These are phyloP conservation scores for Drosophila kohkoa DNA, from an alignment of 1,140 invertebrate genomes.

Conservation along the genomic window DNA sequence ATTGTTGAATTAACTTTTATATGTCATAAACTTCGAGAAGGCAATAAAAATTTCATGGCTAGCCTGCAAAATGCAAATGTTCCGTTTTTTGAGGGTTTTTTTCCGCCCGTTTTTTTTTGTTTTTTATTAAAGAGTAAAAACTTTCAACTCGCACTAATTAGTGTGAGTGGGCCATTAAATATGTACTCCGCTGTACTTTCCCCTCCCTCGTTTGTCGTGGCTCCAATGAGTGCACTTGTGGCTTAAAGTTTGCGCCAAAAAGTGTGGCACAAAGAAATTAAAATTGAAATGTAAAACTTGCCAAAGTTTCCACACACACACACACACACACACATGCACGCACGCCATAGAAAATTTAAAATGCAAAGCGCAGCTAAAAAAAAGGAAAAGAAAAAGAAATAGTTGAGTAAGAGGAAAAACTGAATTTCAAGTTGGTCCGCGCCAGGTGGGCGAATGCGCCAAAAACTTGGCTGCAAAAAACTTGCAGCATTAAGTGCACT, in stretches of 20 bases:
- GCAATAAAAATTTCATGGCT: slow-evolving; percentile 62
- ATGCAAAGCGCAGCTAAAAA: slow-evolving; percentile 59
- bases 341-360: slow-evolving; percentile 62
- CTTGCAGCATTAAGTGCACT: slow-evolving; percentile 80
- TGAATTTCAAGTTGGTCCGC: slow-evolving; percentile 68
- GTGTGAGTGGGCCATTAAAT: slow-evolving; percentile 75
- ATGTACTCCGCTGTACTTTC: slow-evolving; percentile 33
- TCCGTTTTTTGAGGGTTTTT: neutral
- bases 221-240: slow-evolving; percentile 24
- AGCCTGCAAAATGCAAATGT: slow-evolving; percentile 52
- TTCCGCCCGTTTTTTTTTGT: too few relatives aligned
- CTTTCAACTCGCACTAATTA: slow-evolving; percentile 64
- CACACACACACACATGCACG: slow-evolving; percentile 4
- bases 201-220: neutral
- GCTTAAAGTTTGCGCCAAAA: slow-evolving; percentile 70
- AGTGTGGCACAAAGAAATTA: slow-evolving; percentile 67
- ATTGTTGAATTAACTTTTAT: slow-evolving; percentile 73
- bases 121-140: slow-evolving; percentile 52
- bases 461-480: slow-evolving; percentile 59
- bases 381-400: slow-evolving; percentile 14
- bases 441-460: slow-evolving; percentile 63
- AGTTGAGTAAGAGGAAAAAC: slow-evolving; percentile 39
- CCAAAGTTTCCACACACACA: slow-evolving; percentile 58
- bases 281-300: slow-evolving; percentile 81
- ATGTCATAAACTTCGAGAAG: slow-evolving; percentile 68